These are phyloP conservation scores for Leucophenga montana DNA, from an alignment of 2,888 invertebrate genomes.

Conservation along the genomic window DNA sequence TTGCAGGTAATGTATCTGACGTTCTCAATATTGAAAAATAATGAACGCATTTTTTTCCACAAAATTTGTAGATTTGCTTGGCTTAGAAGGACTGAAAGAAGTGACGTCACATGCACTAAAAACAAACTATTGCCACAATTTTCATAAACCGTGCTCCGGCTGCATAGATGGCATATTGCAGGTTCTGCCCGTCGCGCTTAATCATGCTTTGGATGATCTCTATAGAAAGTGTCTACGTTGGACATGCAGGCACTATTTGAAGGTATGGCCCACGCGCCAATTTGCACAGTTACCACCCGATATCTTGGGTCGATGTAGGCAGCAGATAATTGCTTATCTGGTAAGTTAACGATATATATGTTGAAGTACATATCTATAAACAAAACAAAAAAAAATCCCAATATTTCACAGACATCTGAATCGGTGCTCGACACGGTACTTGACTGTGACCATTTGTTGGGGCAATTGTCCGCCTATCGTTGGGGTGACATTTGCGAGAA, in stretches of 20 bases:
- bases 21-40: no score
- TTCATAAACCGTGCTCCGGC: constrained; percentile 93
- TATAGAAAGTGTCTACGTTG: constrained; percentile 89
- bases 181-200: constrained; percentile 87
- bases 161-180: constrained; percentile 91
- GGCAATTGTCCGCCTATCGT: constrained; percentile 83
- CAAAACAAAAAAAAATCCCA: background rate
- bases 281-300: constrained; percentile 90
- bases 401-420: constrained; percentile 77
- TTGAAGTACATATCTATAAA: background rate
- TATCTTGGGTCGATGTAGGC: constrained; percentile 86
- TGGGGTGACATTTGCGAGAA: constrained; percentile 85
- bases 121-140: constrained; percentile 93
- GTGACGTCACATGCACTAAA: constrained; percentile 91
- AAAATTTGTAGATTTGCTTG: constrained; percentile 80
- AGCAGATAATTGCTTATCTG: constrained; percentile 86
- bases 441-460: constrained; percentile 86
- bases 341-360: constrained; percentile 69
- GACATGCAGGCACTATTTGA: constrained; percentile 89
- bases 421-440: constrained; percentile 88
- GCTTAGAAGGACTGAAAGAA: constrained; percentile 92
- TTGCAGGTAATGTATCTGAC: constrained; percentile 74
- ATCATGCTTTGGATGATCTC: constrained; percentile 90
- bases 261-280: constrained; percentile 92
- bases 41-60: no score